Conservation (phyloP, 2,113 vertebrate genomes). For the Periophthalmodon schlosseri region DNA sequence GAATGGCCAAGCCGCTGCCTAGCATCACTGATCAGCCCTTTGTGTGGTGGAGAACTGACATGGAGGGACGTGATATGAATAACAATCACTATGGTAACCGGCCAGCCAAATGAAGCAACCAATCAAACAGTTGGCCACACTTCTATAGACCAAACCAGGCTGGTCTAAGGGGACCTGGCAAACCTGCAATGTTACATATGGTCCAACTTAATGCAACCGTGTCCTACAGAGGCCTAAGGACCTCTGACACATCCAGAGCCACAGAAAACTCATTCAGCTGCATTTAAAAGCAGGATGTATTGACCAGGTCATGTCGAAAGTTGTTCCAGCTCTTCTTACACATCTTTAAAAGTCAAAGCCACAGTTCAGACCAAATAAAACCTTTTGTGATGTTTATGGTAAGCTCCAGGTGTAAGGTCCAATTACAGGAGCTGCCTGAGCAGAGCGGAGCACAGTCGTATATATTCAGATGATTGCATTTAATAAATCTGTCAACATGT, state of each 20-base stretch:
- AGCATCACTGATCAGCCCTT: slow-evolving; percentile 62
- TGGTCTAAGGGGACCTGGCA: slow-evolving; percentile 44
- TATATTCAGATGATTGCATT: slow-evolving; percentile 59
- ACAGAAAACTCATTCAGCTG: not conserved
- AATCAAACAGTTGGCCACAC: slow-evolving; percentile 37
- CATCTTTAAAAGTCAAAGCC: slow-evolving; percentile 22
- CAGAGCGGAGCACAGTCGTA: slow-evolving; percentile 48
- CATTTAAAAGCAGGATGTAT: not conserved
- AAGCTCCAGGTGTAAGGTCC: slow-evolving; percentile 46
- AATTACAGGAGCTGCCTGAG: slow-evolving; percentile 55
- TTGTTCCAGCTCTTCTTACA: not conserved
- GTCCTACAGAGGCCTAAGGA: slow-evolving; percentile 1
- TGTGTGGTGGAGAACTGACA: slow-evolving; percentile 45
- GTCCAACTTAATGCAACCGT: slow-evolving; percentile 15
- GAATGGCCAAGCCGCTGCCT: slow-evolving; percentile 52
- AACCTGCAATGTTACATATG: not conserved
- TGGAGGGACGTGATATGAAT: slow-evolving; percentile 53
- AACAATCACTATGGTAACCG: slow-evolving; percentile 45
- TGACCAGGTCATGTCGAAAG: not conserved
- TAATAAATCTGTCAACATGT: slow-evolving; percentile 67
- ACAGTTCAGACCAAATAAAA: slow-evolving; percentile 18
- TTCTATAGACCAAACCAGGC: slow-evolving; percentile 37
- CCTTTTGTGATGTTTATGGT: slow-evolving; percentile 33
- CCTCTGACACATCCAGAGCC: not conserved
- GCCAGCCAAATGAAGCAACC: slow-evolving; percentile 19